A percentile compares a stretch with the other conserved stretches of the same genome.
phyloP scores from a whole-genome alignment of 2,797 vertebrate genomes.

The Periophthalmus magnuspinnatus region DNA sequence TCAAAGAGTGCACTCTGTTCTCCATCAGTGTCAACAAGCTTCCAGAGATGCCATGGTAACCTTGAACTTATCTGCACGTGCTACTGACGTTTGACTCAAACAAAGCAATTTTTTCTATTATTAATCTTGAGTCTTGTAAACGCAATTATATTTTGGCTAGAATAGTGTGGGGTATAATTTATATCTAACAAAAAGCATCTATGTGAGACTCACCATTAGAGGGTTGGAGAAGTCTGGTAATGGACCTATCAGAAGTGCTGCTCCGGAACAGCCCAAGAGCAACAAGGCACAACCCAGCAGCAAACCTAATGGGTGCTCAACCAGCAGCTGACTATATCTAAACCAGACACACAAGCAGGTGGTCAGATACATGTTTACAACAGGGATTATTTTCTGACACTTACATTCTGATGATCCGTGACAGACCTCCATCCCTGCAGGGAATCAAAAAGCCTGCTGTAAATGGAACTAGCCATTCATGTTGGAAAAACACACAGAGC shows the following conservation, averaged over 20 bases:
- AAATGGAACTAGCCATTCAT: neutral
- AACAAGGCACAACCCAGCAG: slow-evolving; percentile 79
- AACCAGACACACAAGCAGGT: slow-evolving; percentile 15
- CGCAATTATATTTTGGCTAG: neutral
- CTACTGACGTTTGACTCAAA: too few relatives aligned
- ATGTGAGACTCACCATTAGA: slow-evolving; percentile 81
- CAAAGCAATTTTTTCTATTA: neutral
- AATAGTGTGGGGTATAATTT: neutral
- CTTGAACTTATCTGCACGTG: neutral
- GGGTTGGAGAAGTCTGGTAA: slow-evolving; percentile 95
- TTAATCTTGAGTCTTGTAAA: neutral
- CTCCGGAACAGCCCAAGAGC: slow-evolving; percentile 84
- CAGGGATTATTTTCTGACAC: slow-evolving; percentile 38
- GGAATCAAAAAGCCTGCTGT: neutral
- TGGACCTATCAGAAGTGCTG: slow-evolving; percentile 85
- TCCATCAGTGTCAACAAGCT: slow-evolving; percentile 36
- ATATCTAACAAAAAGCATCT: neutral
- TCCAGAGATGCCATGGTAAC: slow-evolving; percentile 10
- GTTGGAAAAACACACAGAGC: neutral
- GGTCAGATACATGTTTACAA: neutral
- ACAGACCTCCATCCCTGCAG: slow-evolving; percentile 83
- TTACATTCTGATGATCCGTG: slow-evolving; percentile 89
- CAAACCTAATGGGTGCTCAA: slow-evolving; percentile 84
- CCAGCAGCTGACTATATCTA: slow-evolving; percentile 91
- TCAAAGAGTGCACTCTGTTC: slow-evolving; percentile 23